Evolutionary conservation across 2,113 vertebrate species (phyloP).

Genomic region (Todiramphus saurophagus): DNA sequence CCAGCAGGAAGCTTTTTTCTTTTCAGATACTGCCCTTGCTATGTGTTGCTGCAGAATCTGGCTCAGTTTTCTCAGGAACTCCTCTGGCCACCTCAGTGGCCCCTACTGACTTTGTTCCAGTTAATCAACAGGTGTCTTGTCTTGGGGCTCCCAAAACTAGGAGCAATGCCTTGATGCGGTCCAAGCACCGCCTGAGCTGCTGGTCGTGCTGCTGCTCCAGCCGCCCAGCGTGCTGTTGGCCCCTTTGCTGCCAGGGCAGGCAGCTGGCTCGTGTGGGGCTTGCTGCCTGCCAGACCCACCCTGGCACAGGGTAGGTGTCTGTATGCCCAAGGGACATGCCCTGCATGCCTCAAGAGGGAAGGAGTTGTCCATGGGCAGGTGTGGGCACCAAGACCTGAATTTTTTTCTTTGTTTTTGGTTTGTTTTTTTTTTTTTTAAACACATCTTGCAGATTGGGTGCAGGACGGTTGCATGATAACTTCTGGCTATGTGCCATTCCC

Average conservation of each 20-base stretch:
- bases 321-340: background rate
- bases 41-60: background rate
- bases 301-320: background rate
- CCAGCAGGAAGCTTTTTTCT: background rate
- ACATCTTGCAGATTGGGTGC: background rate
- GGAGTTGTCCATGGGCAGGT: background rate
- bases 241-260: background rate
- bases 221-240: background rate
- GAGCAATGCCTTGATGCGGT: background rate
- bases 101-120: background rate
- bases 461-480: background rate
- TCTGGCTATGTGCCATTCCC: background rate
- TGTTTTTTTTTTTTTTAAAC: too few species aligned
- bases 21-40: background rate
- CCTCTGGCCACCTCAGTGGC: background rate
- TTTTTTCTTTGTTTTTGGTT: too few species aligned
- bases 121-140: background rate
- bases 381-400: background rate
- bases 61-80: background rate
- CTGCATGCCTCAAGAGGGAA: background rate
- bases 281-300: fast-evolving
- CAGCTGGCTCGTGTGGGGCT: background rate
- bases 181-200: background rate
- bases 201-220: background rate
- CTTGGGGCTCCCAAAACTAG: background rate